Percentiles rank a stretch among this genome's conserved stretches.
phyloP scores from a whole-genome alignment of 2,888 invertebrate species.

The Smittia aterrima region DNA sequence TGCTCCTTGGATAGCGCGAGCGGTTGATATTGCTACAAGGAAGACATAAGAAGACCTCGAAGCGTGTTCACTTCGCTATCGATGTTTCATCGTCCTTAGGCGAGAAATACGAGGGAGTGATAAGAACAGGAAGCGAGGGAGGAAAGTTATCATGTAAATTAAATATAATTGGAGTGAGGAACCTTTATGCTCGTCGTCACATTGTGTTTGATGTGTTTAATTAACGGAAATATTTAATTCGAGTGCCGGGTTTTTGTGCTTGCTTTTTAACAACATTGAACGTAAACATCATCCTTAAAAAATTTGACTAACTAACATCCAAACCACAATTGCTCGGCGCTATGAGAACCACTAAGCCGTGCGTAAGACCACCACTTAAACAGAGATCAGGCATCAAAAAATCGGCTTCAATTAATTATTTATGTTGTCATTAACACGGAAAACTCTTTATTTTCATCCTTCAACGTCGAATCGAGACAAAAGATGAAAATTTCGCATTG shows the following conservation, averaged over 20 bases:
- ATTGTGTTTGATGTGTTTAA: conserved; percentile 7
- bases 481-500: neutral
- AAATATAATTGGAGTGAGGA: neutral
- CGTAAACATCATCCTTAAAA: conserved; percentile 34
- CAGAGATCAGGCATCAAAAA: neutral
- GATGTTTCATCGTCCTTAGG: neutral
- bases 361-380: conserved; percentile 15
- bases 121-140: neutral
- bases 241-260: neutral
- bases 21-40: too few relatives aligned
- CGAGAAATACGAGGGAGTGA: neutral
- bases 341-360: neutral
- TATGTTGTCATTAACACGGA: conserved; percentile 11
- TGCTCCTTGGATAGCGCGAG: too few relatives aligned
- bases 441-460: neutral
- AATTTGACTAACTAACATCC: conserved; percentile 8
- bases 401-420: conserved; percentile 20
- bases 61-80: too few relatives aligned
- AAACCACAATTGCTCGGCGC: conserved; percentile 4
- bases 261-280: neutral
- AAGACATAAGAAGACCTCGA: too few relatives aligned
- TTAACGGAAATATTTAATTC: conserved; percentile 4
- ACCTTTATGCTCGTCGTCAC: neutral
- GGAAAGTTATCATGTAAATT: neutral
- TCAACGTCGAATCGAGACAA: neutral